Percentiles rank a stretch among this genome's conserved stretches.
phyloP scores from a whole-genome alignment of 2,113 vertebrate genomes.

The Boulengeromyrus knoepffleri region DNA sequence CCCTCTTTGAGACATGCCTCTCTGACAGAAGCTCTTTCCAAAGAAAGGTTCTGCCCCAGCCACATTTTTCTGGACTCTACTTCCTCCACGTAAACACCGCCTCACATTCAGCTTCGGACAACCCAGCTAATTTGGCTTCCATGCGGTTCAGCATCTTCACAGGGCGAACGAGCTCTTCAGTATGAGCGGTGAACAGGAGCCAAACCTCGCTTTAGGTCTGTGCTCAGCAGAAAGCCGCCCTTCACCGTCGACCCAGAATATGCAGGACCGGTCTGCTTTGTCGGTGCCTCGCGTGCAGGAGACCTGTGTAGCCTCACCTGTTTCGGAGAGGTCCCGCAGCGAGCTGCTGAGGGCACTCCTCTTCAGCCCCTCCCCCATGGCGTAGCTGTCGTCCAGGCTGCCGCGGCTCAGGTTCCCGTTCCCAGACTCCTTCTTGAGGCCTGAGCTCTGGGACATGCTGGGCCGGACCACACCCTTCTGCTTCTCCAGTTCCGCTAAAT shows the following conservation, averaged over 20 bases:
- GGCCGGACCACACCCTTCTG: slow-evolving; percentile 92
- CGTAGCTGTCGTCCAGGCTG: slow-evolving; percentile 91
- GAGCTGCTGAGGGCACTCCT: slow-evolving; percentile 95
- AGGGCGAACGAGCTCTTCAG: background rate
- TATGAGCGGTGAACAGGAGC: background rate
- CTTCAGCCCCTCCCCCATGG: slow-evolving; percentile 89
- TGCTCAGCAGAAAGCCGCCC: background rate
- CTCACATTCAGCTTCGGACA: background rate
- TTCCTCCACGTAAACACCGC: background rate
- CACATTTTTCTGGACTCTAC: background rate
- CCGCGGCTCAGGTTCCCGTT: slow-evolving; percentile 79
- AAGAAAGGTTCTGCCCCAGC: background rate
- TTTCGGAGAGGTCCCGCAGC: slow-evolving; percentile 89
- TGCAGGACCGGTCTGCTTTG: background rate
- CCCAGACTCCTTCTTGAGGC: slow-evolving; percentile 84
- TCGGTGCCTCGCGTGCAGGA: background rate
- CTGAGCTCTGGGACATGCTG: slow-evolving; percentile 86
- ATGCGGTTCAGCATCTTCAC: background rate
- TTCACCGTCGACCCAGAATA: background rate
- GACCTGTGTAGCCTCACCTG: slow-evolving; percentile 66
- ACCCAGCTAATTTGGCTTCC: background rate
- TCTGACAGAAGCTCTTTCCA: background rate
- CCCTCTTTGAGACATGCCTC: background rate
- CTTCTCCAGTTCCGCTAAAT: slow-evolving; percentile 90
- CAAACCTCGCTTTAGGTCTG: background rate